Evolutionary conservation across 2,113 vertebrate genomes (phyloP).

Genomic region (Rhagologus leucostigma): DNA sequence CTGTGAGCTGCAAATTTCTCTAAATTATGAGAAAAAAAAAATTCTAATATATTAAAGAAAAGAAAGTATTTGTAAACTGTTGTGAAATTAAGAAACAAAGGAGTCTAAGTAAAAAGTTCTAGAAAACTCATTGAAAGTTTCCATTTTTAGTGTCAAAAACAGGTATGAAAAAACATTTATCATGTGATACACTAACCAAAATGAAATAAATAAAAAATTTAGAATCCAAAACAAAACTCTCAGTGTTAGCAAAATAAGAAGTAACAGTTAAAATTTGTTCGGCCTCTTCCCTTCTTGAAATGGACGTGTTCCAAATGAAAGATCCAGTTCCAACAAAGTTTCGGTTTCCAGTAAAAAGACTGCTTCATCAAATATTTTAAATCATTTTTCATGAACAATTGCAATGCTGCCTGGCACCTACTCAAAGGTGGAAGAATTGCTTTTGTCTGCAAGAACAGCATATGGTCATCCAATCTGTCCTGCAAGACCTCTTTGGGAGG

Average conservation of each 20-base stretch:
- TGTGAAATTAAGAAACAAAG: background rate
- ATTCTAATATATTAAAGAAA: background rate
- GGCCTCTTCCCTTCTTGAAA: background rate
- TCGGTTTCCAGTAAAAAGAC: background rate
- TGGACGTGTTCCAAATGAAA: background rate
- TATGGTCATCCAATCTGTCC: background rate
- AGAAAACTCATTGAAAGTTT: background rate
- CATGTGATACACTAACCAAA: background rate
- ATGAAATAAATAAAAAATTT: background rate
- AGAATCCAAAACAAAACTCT: background rate
- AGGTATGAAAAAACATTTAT: background rate
- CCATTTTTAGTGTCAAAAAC: background rate
- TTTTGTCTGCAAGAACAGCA: background rate
- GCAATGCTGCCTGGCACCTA: background rate
- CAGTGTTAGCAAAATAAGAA: background rate
- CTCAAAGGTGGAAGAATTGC: background rate
- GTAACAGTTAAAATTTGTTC: background rate
- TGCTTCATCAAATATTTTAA: background rate
- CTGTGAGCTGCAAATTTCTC: background rate
- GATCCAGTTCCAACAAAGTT: background rate
- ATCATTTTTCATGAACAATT: background rate
- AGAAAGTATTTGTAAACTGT: background rate
- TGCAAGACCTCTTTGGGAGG: background rate
- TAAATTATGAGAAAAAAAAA: background rate
- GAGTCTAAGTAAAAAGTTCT: background rate